These are phyloP conservation scores for Ctenomys sociabilis DNA, from an alignment of 2,113 vertebrate genomes.

Conservation along the genomic window DNA sequence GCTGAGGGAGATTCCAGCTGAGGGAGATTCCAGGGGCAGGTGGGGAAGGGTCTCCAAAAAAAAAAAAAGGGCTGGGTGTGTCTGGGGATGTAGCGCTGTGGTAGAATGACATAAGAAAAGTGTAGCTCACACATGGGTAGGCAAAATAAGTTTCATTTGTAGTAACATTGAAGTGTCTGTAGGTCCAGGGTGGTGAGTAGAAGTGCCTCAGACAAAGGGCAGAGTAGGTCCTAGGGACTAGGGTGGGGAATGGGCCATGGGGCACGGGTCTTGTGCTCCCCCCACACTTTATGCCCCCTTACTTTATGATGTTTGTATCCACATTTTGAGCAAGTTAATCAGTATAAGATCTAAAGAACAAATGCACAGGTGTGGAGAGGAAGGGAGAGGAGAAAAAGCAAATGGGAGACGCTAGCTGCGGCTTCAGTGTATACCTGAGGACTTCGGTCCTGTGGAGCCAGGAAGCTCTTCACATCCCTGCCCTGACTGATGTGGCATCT, in stretches of 20 bases:
- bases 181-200: background rate
- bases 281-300: background rate
- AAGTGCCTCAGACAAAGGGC: background rate
- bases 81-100: background rate
- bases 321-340: background rate
- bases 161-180: background rate
- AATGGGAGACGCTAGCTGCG: background rate
- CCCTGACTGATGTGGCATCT: background rate
- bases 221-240: rapidly evolving
- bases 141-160: background rate
- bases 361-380: background rate
- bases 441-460: background rate
- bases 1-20: background rate
- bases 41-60: background rate
- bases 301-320: background rate
- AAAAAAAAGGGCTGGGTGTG: background rate
- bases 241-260: background rate
- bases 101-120: background rate
- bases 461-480: background rate
- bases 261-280: background rate
- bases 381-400: background rate
- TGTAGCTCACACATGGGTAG: background rate
- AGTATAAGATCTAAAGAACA: background rate
- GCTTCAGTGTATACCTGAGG: conserved; percentile 14
- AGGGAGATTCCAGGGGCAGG: background rate